phyloP scores from a whole-genome alignment of 2,113 vertebrate genomes.

The Narcine bancroftii region DNA sequence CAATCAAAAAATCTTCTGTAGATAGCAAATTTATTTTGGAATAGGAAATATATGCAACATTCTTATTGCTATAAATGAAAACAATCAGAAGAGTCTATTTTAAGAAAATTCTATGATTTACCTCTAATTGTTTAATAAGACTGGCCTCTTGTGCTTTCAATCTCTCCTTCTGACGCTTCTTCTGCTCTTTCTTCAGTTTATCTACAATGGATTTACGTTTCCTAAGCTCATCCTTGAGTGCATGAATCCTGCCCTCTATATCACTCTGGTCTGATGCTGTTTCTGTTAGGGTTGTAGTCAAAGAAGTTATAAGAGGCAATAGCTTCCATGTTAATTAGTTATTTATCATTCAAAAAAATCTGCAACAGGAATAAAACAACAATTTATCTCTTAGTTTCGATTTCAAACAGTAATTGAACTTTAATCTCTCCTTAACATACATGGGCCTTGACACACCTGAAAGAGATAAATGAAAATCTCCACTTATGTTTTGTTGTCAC shows the following conservation, averaged over 20 bases:
- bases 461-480: not conserved
- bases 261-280: constrained; percentile 88
- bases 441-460: not conserved
- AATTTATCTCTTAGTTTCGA: not conserved
- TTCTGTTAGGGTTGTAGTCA: constrained; percentile 57
- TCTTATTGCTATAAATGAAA: not conserved
- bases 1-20: not conserved
- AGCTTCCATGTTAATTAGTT: not conserved
- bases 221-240: constrained; percentile 79
- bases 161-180: constrained; percentile 81
- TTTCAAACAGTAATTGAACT: not conserved
- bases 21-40: not conserved
- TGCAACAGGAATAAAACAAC: not conserved
- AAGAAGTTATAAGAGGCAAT: not conserved
- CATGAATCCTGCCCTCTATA: constrained; percentile 81
- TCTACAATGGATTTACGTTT: constrained; percentile 82
- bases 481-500: too few species aligned
- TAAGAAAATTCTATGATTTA: constrained; percentile 45
- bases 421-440: not conserved
- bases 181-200: constrained; percentile 89
- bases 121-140: constrained; percentile 85
- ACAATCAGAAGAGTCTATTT: not conserved
- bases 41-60: not conserved
- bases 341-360: not conserved
- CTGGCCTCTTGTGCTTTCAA: constrained; percentile 90